Conservation (phyloP, 2,888 invertebrate genomes). For the Tortrix viridana region DNA sequence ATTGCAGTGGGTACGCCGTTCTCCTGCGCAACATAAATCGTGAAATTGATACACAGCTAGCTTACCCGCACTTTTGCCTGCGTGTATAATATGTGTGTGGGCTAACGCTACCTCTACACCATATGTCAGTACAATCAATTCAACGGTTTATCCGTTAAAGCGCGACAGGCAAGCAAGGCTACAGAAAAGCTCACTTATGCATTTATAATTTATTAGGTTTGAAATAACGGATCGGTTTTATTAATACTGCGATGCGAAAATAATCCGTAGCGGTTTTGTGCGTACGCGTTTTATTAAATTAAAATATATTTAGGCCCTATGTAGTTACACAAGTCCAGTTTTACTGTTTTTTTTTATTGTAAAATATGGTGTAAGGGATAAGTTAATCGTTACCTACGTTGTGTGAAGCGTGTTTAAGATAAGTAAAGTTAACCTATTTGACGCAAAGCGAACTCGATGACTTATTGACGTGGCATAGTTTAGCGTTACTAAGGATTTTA, state of each 20-base stretch:
- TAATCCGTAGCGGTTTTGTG: slow-evolving; percentile 21
- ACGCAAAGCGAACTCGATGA: slow-evolving; percentile 61
- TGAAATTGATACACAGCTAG: too few relatives aligned
- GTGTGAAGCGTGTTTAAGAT: slow-evolving; percentile 56
- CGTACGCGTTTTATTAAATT: too few relatives aligned
- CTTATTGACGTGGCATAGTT: slow-evolving; percentile 54
- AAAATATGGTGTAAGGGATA: slow-evolving; percentile 34
- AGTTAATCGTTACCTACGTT: slow-evolving; percentile 42
- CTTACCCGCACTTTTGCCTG: too few relatives aligned
- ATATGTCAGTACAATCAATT: too few relatives aligned
- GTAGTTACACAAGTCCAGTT: slow-evolving; percentile 70
- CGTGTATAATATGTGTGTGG: too few relatives aligned
- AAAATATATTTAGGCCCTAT: slow-evolving; percentile 29
- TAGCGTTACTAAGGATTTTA: slow-evolving; percentile 71
- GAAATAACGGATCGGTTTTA: background rate
- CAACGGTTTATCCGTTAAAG: too few relatives aligned
- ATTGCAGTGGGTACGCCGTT: too few relatives aligned
- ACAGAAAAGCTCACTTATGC: too few relatives aligned
- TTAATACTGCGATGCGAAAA: slow-evolving; percentile 38
- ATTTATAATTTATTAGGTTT: too few relatives aligned
- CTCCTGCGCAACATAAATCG: too few relatives aligned
- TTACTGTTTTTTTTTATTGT: slow-evolving; percentile 26
- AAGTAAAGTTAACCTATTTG: slow-evolving; percentile 58
- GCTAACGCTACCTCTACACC: too few relatives aligned
- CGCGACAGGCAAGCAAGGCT: too few relatives aligned